A percentile compares a stretch with the other conserved stretches of the same genome.
Conservation (phyloP, 1,140 invertebrate genomes). For the Euglossa dilemma region DNA sequence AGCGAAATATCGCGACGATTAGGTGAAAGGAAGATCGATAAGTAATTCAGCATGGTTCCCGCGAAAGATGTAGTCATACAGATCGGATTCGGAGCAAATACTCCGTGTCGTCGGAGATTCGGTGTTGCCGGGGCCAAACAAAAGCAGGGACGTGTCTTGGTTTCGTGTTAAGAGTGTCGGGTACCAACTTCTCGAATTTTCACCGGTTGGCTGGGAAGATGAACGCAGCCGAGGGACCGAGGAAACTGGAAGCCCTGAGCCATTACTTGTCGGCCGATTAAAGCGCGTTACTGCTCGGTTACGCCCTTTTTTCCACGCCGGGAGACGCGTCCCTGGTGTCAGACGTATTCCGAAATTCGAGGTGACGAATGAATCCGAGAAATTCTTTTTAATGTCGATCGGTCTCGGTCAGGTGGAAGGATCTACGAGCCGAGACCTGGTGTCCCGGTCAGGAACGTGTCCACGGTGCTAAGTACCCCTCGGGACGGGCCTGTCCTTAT, state of each 20-base stretch:
- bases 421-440: not conserved
- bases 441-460: slow-evolving; percentile 8
- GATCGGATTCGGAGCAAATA: slow-evolving; percentile 42
- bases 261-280: slow-evolving; percentile 24
- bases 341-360: slow-evolving; percentile 32
- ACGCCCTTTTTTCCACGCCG: slow-evolving; percentile 1
- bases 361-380: slow-evolving; percentile 56
- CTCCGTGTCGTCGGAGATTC: not conserved
- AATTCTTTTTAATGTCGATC: slow-evolving; percentile 61
- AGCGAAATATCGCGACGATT: slow-evolving; percentile 25
- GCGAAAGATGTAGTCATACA: slow-evolving; percentile 24
- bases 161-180: slow-evolving; percentile 11
- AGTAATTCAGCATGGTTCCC: slow-evolving; percentile 16
- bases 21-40: slow-evolving; percentile 2
- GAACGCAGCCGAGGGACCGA: not conserved
- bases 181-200: not conserved
- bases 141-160: slow-evolving; percentile 48
- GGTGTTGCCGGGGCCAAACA: slow-evolving; percentile 28
- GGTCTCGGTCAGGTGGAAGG: slow-evolving; percentile 61
- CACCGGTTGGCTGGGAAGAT: not conserved
- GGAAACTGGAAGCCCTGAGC: not conserved
- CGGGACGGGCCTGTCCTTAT: too few relatives aligned
- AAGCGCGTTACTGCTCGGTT: not conserved
- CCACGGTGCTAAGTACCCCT: not conserved
- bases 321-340: slow-evolving; percentile 23